Percentiles rank a stretch among this genome's conserved stretches.
Evolutionary conservation across 2,888 invertebrate species (phyloP).

Genomic region (Metacarcinus magister): DNA sequence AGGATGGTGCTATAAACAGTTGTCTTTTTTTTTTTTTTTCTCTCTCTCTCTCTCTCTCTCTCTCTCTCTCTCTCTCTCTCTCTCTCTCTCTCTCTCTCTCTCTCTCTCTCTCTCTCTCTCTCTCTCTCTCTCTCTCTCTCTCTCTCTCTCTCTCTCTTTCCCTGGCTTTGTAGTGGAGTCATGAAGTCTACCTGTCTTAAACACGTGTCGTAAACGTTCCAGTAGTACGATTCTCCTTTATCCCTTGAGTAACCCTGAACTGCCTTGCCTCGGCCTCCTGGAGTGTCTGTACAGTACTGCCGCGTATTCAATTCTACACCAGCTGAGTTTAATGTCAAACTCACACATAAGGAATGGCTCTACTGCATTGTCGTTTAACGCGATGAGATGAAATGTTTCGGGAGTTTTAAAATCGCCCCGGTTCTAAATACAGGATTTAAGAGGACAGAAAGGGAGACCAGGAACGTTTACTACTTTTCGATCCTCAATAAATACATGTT

Average conservation of each 20-base stretch:
- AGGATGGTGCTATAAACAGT: slow-evolving; percentile 32
- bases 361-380: not conserved
- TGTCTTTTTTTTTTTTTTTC: not conserved
- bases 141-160: slow-evolving; percentile 55
- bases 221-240: not conserved
- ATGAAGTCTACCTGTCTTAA: slow-evolving; percentile 9
- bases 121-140: slow-evolving; percentile 35
- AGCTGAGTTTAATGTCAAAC: not conserved
- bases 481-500: not conserved
- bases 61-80: not conserved
- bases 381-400: not conserved
- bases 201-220: not conserved
- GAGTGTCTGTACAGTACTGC: not conserved
- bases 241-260: not conserved
- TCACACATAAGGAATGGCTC: not conserved
- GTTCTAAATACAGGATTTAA: not conserved
- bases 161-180: slow-evolving; percentile 36
- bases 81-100: slow-evolving; percentile 27
- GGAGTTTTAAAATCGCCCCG: not conserved
- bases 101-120: slow-evolving; percentile 40
- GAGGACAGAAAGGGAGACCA: not conserved
- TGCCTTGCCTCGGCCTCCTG: not conserved
- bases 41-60: slow-evolving; percentile 50
- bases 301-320: not conserved
- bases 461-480: not conserved